Percentiles rank a stretch among this genome's conserved stretches.
Conservation (phyloP, 2,888 invertebrate species). For the Trichopria drosophilae region DNA sequence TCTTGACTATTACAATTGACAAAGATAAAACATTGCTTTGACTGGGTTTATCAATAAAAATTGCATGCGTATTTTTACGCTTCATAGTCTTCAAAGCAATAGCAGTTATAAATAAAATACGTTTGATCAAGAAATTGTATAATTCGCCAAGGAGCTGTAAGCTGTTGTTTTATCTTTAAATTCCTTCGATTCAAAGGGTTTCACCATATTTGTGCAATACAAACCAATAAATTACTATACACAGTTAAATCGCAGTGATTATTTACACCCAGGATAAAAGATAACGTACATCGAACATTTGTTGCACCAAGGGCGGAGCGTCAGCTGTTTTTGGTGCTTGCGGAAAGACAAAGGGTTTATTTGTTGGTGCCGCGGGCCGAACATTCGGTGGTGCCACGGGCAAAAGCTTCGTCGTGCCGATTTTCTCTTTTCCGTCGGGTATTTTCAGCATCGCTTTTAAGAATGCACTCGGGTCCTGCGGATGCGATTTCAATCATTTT, state of each 20-base stretch:
- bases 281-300: constrained; percentile 53
- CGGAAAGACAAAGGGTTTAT: constrained; percentile 38
- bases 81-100: not conserved
- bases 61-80: no score
- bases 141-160: no score
- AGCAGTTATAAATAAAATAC: constrained; percentile 3
- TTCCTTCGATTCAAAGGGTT: no score
- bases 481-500: constrained; percentile 37
- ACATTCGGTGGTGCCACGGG: constrained; percentile 28
- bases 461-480: constrained; percentile 53
- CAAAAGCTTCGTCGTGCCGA: constrained; percentile 29
- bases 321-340: constrained; percentile 43
- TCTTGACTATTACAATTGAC: no score
- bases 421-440: constrained; percentile 45
- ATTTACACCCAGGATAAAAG: not conserved
- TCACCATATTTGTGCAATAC: no score
- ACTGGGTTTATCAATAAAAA: no score
- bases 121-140: not conserved
- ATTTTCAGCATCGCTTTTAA: constrained; percentile 55
- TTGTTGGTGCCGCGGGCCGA: no score
- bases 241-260: not conserved
- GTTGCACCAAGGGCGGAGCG: constrained; percentile 54
- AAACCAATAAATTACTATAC: no score
- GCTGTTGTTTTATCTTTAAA: no score
- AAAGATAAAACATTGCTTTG: no score